Evolutionary conservation across 1,140 invertebrate species (phyloP), one percentile per base, ranked within the genome.

Genomic region (Cydia amplana): DNA sequence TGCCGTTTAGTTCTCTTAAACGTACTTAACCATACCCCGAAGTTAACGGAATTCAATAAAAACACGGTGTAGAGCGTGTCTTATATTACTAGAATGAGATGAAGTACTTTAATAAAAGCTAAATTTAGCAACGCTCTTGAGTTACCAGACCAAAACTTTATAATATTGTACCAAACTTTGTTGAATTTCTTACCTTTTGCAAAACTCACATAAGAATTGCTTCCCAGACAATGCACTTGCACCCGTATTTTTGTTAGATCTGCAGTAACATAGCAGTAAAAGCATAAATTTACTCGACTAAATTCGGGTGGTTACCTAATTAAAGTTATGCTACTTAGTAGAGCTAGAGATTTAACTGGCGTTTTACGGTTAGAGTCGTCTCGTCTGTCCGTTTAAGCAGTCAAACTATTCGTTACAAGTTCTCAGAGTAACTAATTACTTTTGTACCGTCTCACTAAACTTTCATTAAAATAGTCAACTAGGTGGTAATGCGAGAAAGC

Each of bases 321-420:
- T 70, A 18, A 70, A 70, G 65, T 70, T 70, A n/a, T 18, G 65
- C 65, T 70, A 70, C 32, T 70, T 70, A 36, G 65, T 70, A 36
- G 36, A 70, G 65, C 36, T 70, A 36, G 36, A 70, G 65, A 70
- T 70, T 70, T 70, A 70, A 70, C 65, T 70, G 32, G 32, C 65
- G 65, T 70, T 70, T 36, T 67, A 67, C 65, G 32, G 65, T 36
- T 70, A 70, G 4, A 67, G 65, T 23, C 18, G 55, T 60, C 55
- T 60, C 55, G 20, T 70, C 32, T 70, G 32, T 9, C 28, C 32
- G 65, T 70, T 70, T 70, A 40, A 70, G 65, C 65, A 70, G 28
- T 70, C 36, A 36, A 70, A 70, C 65, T 70, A 70, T 70, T 70
- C n/a, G 32, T 70, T 70, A 70, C 32, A 40, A 70, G 16, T 70